Evolutionary conservation across 2,113 vertebrate genomes (phyloP).

Genomic region (Oxyura jamaicensis): DNA sequence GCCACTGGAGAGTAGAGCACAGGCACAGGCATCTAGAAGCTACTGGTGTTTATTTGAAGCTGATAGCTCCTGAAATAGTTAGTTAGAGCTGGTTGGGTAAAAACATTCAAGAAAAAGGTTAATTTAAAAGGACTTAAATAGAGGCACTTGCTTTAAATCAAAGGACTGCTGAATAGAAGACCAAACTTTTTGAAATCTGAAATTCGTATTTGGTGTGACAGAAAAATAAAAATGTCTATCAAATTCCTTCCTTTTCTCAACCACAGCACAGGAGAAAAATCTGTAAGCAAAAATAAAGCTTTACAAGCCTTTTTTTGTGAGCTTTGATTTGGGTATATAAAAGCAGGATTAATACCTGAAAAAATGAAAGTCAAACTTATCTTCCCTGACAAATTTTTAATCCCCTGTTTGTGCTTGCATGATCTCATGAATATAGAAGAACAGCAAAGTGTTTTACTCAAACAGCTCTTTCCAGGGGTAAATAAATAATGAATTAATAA

Average conservation of each 20-base stretch:
- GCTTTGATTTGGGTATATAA: not conserved
- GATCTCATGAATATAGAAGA: not conserved
- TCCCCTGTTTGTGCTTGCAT: not conserved
- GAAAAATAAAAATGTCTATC: not conserved
- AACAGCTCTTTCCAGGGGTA: not conserved
- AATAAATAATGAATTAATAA: not conserved
- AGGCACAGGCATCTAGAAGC: not conserved
- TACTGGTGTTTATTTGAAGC: not conserved
- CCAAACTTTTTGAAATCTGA: not conserved
- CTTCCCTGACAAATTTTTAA: not conserved
- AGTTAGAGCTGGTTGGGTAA: not conserved
- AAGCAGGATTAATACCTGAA: not conserved
- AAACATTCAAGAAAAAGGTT: not conserved
- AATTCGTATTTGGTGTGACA: not conserved
- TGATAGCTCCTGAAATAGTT: not conserved
- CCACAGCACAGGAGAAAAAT: not conserved
- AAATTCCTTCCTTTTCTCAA: not conserved
- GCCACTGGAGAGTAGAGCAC: not conserved
- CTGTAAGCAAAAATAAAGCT: not conserved
- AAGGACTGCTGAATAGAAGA: not conserved
- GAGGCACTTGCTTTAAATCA: not conserved
- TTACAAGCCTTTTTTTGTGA: not conserved
- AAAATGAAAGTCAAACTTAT: not conserved
- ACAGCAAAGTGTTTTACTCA: not conserved
- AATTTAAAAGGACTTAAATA: not conserved